Evolutionary conservation across 2,113 vertebrate genomes (phyloP).

Genomic region (Odobenus rosmarus): DNA sequence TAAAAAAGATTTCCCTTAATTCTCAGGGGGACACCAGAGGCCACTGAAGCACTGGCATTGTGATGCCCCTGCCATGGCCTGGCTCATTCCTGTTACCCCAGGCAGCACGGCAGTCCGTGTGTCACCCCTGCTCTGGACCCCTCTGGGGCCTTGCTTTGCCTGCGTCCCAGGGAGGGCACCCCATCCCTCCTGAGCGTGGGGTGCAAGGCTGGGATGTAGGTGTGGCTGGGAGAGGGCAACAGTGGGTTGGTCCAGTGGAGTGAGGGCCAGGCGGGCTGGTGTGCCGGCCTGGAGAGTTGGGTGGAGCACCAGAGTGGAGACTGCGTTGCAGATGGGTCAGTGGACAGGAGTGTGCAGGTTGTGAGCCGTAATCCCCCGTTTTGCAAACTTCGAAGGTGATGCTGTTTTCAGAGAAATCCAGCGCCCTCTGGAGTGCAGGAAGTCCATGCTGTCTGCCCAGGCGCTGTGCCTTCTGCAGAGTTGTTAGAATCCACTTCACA

Average conservation of each 20-base stretch:
- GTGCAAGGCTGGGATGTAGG: not conserved
- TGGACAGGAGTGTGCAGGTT: not conserved
- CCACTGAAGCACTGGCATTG: not conserved
- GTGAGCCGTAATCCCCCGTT: not conserved
- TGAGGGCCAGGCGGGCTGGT: not conserved
- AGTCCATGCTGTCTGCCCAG: too few relatives aligned
- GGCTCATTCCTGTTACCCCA: fast-evolving
- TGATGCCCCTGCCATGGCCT: fast-evolving
- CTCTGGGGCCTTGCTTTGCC: not conserved
- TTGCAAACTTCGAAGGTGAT: not conserved
- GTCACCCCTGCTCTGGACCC: not conserved
- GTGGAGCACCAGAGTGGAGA: not conserved
- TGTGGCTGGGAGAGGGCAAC: not conserved
- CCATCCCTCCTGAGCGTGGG: not conserved
- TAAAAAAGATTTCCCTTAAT: not conserved
- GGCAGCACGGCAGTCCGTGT: not conserved
- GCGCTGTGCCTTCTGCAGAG: not conserved
- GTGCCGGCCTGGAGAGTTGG: not conserved
- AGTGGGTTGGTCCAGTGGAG: not conserved
- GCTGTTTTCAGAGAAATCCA: fast-evolving
- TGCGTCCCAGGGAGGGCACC: not conserved
- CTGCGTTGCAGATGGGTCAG: not conserved
- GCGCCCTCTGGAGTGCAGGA: fast-evolving
- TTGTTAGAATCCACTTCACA: fast-evolving
- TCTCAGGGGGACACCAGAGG: not conserved